Percentiles rank a stretch among this genome's conserved stretches.
Conservation (phyloP, 2,888 invertebrate species). For the Linyphia triangularis region DNA sequence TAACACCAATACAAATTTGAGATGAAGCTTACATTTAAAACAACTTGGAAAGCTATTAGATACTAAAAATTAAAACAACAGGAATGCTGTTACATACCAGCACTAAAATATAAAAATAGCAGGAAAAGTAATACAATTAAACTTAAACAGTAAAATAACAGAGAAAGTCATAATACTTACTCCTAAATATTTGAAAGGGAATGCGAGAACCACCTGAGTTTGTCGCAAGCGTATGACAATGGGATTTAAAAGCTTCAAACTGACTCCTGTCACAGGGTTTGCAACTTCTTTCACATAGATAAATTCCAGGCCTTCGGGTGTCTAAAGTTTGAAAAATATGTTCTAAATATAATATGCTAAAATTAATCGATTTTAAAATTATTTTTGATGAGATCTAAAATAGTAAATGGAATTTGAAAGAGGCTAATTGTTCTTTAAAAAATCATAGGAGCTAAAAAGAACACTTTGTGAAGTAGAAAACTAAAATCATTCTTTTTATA, state of each 20-base stretch:
- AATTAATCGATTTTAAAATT: not conserved
- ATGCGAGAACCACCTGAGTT: slow-evolving; percentile 59
- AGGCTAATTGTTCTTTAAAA: not conserved
- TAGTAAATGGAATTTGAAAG: not conserved
- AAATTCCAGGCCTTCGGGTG: slow-evolving; percentile 40
- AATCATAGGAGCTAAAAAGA: not conserved
- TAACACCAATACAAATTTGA: too few species aligned
- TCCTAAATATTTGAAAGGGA: slow-evolving; percentile 60
- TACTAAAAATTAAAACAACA: too few species aligned
- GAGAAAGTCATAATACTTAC: slow-evolving; percentile 49
- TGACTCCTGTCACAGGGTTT: slow-evolving; percentile 17
- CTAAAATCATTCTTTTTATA: too few species aligned
- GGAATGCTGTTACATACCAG: too few species aligned
- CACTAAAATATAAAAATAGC: too few species aligned
- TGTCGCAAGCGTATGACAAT: slow-evolving; percentile 49
- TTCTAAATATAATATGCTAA: not conserved
- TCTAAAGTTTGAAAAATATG: slow-evolving; percentile 15
- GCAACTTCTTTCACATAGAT: slow-evolving; percentile 26
- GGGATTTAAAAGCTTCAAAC: slow-evolving; percentile 51
- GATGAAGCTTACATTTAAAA: too few species aligned
- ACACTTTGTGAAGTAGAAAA: not conserved
- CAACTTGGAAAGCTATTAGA: too few species aligned
- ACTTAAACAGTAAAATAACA: too few species aligned
- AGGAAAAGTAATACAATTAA: too few species aligned
- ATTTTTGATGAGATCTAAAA: not conserved